Conservation (phyloP, 1,140 invertebrate species). For the Planococcus citri region DNA sequence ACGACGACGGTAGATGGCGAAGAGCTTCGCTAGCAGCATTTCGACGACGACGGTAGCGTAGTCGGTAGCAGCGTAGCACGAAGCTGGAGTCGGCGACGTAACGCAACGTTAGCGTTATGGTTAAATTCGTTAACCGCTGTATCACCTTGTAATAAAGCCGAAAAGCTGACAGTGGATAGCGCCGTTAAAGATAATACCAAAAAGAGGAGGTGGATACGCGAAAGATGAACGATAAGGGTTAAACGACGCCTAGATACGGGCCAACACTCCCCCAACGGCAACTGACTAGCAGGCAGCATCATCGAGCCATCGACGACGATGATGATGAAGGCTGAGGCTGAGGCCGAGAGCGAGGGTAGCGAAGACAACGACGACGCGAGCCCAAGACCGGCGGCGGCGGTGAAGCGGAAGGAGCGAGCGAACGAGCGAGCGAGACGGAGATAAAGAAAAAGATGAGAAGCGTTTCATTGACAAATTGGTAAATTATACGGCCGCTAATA, state of each 20-base stretch:
- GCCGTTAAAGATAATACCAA: constrained; percentile 1
- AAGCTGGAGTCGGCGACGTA: not conserved
- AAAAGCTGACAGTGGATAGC: not conserved
- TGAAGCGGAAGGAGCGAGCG: too few species aligned
- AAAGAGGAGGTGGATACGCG: constrained; percentile 2
- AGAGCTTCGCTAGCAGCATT: too few species aligned
- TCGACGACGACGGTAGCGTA: too few species aligned
- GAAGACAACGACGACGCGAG: not conserved
- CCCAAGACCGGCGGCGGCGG: not conserved
- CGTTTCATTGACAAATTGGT: constrained; percentile 20
- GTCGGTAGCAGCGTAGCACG: too few species aligned
- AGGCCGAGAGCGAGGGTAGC: not conserved
- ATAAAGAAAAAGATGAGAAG: constrained; percentile 10
- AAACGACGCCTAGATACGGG: not conserved
- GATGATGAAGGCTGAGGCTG: not conserved
- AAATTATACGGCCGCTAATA: constrained; percentile 19
- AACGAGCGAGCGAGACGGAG: not conserved
- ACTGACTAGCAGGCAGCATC: too few species aligned
- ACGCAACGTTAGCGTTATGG: not conserved
- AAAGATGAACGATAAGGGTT: constrained; percentile 18
- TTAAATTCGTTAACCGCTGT: constrained; percentile 11
- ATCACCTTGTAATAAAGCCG: constrained; percentile 16
- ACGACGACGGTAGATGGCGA: too few species aligned
- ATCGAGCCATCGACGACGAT: not conserved
- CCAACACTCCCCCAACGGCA: too few species aligned